Conservation (phyloP, 2,797 vertebrate species). For the Garrulus glandarius region DNA sequence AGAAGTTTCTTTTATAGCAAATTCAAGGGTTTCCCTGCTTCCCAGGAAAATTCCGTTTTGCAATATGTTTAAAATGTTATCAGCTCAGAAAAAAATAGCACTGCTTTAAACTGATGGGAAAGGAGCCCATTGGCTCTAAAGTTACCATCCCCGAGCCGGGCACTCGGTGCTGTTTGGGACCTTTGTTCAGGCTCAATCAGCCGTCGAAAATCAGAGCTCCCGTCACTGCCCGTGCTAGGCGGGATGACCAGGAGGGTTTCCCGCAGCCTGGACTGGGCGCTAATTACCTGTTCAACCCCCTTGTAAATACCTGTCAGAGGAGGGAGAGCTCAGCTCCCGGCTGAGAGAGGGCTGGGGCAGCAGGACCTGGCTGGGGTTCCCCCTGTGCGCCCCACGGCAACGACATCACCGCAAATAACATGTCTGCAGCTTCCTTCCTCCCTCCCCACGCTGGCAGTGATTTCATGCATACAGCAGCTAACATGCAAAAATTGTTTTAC, state of each 20-base stretch:
- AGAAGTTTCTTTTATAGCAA: constrained; percentile 32
- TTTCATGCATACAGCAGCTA: rapidly evolving
- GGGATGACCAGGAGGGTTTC: constrained; percentile 87
- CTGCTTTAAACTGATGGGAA: constrained; percentile 78
- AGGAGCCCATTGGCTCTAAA: constrained; percentile 84
- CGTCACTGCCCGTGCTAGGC: constrained; percentile 85
- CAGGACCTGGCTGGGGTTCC: rapidly evolving
- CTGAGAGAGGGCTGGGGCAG: background rate
- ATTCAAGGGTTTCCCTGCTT: background rate
- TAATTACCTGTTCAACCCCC: constrained; percentile 80
- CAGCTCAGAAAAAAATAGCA: constrained; percentile 41
- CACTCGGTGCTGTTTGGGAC: constrained; percentile 84
- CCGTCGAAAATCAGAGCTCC: constrained; percentile 87
- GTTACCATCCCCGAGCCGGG: constrained; percentile 82
- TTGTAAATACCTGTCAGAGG: constrained; percentile 67
- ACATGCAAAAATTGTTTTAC: background rate
- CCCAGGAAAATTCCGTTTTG: constrained; percentile 3
- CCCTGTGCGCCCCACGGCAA: background rate
- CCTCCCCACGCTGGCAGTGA: background rate
- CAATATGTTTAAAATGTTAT: constrained; percentile 68
- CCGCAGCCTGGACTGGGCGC: constrained; percentile 73
- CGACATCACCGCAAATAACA: background rate
- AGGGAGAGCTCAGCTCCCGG: background rate
- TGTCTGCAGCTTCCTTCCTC: background rate
- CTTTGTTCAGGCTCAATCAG: constrained; percentile 91